Percentiles rank a stretch among this genome's conserved stretches.
phyloP scores from a whole-genome alignment of 2,113 vertebrate species.

The Mormyrus lacerda region DNA sequence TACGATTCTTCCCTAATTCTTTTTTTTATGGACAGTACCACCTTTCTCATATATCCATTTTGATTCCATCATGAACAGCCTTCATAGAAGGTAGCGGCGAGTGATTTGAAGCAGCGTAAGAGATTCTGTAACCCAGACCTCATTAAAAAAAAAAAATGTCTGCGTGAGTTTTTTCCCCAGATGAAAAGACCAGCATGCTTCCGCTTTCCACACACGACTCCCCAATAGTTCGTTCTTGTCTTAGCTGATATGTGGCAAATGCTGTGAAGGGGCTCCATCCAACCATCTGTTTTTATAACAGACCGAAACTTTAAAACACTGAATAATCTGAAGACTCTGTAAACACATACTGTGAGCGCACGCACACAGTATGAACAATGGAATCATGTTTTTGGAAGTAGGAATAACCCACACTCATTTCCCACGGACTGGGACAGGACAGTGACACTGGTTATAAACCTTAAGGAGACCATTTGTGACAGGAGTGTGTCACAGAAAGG shows the following conservation, averaged over 20 bases:
- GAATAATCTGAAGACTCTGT: background rate
- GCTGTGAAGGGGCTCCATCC: background rate
- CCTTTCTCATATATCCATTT: background rate
- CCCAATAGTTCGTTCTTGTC: background rate
- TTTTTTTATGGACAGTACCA: background rate
- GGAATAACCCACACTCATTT: background rate
- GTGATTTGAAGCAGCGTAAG: background rate
- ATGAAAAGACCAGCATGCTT: background rate
- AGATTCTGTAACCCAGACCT: background rate
- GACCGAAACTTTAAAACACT: background rate
- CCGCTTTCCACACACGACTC: background rate
- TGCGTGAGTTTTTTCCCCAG: background rate
- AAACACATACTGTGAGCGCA: background rate
- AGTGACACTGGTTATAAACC: background rate
- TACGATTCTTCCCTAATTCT: background rate
- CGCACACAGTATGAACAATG: background rate
- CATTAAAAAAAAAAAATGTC: background rate
- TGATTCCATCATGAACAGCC: background rate
- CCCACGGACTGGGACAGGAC: background rate
- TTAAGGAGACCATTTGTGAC: background rate
- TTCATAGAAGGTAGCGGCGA: background rate
- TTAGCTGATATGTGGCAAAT: background rate
- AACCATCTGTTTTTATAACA: background rate
- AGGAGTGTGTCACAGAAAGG: background rate
- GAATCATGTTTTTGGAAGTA: background rate